A percentile compares a stretch with the other conserved stretches of the same genome.
Conservation (phyloP, 2,888 invertebrate species). For the Eupelmus urozonus region DNA sequence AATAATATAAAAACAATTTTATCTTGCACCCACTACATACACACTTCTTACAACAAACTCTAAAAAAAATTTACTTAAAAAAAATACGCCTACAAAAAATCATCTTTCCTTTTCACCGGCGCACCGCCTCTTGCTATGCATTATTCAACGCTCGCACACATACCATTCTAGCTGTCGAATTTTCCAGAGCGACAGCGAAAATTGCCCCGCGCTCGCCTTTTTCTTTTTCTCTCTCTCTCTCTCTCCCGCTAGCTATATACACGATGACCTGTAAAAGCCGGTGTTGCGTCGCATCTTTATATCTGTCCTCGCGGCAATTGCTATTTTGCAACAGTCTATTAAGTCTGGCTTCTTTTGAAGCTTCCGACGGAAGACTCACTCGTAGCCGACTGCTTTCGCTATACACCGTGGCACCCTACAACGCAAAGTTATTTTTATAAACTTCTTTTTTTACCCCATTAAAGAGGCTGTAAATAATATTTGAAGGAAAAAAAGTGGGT, state of each 20-base stretch:
- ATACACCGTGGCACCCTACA: background rate
- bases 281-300: slow-evolving; percentile 14
- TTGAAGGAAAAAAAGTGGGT: too few relatives aligned
- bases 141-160: background rate
- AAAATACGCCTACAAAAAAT: too few relatives aligned
- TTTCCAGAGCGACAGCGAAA: slow-evolving; percentile 11
- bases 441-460: background rate
- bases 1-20: background rate
- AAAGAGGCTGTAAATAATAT: background rate
- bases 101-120: too few relatives aligned
- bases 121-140: too few relatives aligned
- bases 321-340: slow-evolving; percentile 48
- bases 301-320: slow-evolving; percentile 35
- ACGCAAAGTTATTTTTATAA: slow-evolving; percentile 6
- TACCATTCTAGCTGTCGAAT: background rate
- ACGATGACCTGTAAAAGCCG: slow-evolving; percentile 9
- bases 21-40: too few relatives aligned
- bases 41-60: too few relatives aligned
- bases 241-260: background rate
- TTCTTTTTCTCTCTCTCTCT: background rate
- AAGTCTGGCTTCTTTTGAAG: slow-evolving; percentile 50
- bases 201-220: background rate
- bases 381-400: background rate
- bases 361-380: slow-evolving; percentile 44
- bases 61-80: too few relatives aligned